Evolutionary conservation across 1,140 invertebrate genomes (phyloP).

Genomic region (Ptiloglossa arizonensis): DNA sequence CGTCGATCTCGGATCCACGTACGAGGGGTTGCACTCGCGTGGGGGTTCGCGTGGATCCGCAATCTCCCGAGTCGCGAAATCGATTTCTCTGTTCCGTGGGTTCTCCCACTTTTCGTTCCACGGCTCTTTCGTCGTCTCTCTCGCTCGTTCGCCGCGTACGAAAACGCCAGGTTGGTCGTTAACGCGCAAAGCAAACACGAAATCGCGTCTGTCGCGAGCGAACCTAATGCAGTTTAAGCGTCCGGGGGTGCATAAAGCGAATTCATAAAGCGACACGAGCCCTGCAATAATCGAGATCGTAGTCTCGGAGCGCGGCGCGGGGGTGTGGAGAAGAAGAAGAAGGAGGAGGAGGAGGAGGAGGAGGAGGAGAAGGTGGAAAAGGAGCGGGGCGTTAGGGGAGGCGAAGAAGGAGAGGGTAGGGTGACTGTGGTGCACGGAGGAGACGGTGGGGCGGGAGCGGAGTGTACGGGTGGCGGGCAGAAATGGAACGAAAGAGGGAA

Average conservation of each 20-base stretch:
- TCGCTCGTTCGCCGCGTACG: background rate
- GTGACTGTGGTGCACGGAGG: too few species aligned
- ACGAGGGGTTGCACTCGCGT: too few species aligned
- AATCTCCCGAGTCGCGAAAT: background rate
- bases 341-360: background rate
- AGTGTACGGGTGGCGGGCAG: background rate
- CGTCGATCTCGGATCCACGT: too few species aligned
- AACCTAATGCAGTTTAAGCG: slow-evolving; percentile 65
- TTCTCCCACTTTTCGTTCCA: too few species aligned
- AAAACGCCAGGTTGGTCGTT: slow-evolving; percentile 57
- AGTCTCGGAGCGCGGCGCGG: slow-evolving; percentile 47
- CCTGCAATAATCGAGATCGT: slow-evolving; percentile 69
- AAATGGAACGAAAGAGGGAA: slow-evolving; percentile 41
- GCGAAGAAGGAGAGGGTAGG: slow-evolving; percentile 30
- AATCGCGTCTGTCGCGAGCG: slow-evolving; percentile 41
- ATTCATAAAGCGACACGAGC: slow-evolving; percentile 68
- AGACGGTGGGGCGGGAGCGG: background rate
- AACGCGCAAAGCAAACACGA: slow-evolving; percentile 39
- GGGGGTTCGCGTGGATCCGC: too few species aligned
- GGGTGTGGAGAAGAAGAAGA: background rate
- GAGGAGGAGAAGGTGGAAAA: background rate
- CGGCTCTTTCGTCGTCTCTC: background rate
- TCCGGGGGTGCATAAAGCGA: slow-evolving; percentile 64
- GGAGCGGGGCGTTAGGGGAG: background rate
- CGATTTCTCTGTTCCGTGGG: background rate